phyloP scores from a whole-genome alignment of 1,140 invertebrate genomes.

The Drosophila saltans region DNA sequence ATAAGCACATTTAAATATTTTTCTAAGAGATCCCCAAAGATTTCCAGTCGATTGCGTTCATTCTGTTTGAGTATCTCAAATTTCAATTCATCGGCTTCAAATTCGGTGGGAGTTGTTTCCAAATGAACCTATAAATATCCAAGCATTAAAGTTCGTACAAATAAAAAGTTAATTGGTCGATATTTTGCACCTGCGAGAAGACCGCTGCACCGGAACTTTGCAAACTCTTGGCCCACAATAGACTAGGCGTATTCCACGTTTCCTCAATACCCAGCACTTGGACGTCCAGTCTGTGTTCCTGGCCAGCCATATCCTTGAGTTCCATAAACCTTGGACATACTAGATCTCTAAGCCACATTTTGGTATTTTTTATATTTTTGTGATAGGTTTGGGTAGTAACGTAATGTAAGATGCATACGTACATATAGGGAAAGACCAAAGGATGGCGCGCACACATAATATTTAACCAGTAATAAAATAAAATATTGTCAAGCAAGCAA shows the following conservation, averaged over 20 bases:
- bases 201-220: conserved; percentile 88
- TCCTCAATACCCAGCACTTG: conserved; percentile 91
- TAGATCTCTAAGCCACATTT: conserved; percentile 82
- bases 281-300: conserved; percentile 88
- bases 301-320: conserved; percentile 87
- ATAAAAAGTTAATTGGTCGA: conserved; percentile 40
- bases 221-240: conserved; percentile 88
- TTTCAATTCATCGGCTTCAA: conserved; percentile 87
- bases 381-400: conserved; percentile 57
- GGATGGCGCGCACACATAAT: conserved; percentile 17
- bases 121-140: conserved; percentile 85
- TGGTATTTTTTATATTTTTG: conserved; percentile 53
- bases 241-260: conserved; percentile 92
- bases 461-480: conserved; percentile 1
- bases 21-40: conserved; percentile 89
- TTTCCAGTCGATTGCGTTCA: conserved; percentile 89
- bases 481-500: conserved; percentile 19
- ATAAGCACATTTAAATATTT: conserved; percentile 89
- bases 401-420: conserved; percentile 58
- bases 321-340: conserved; percentile 84
- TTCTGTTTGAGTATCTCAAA: conserved; percentile 86
- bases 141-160: not conserved
- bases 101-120: conserved; percentile 87
- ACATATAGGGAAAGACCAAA: conserved; percentile 37
- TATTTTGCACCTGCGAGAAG: conserved; percentile 89